These are phyloP conservation scores for Drosophila neutralis DNA, from an alignment of 2,888 invertebrate genomes.

Conservation along the genomic window DNA sequence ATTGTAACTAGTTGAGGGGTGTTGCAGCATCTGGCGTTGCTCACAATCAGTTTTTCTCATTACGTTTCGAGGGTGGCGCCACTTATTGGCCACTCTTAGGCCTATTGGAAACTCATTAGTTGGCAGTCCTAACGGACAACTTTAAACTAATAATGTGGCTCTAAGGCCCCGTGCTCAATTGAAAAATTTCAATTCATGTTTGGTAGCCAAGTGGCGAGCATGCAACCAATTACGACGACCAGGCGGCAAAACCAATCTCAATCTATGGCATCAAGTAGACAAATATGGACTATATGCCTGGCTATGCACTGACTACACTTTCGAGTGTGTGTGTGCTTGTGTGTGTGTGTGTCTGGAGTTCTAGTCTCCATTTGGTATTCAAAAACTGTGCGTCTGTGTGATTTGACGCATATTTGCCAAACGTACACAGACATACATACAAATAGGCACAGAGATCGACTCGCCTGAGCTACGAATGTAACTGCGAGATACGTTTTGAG, in stretches of 20 bases:
- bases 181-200: slow-evolving; percentile 71
- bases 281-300: slow-evolving; percentile 63
- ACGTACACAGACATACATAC: slow-evolving; percentile 44
- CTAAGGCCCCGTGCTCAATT: slow-evolving; percentile 44
- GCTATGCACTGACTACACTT: slow-evolving; percentile 39
- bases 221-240: slow-evolving; percentile 63
- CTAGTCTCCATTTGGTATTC: slow-evolving; percentile 75
- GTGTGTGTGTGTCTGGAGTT: slow-evolving; percentile 19
- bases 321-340: slow-evolving; percentile 14
- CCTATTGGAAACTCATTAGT: slow-evolving; percentile 76
- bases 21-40: slow-evolving; percentile 22
- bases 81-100: slow-evolving; percentile 56
- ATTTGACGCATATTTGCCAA: slow-evolving; percentile 79
- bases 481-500: slow-evolving; percentile 53
- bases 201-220: slow-evolving; percentile 49
- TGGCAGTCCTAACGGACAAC: slow-evolving; percentile 32
- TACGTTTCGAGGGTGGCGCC: slow-evolving; percentile 29
- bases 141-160: slow-evolving; percentile 73
- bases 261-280: slow-evolving; percentile 75
- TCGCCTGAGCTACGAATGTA: slow-evolving; percentile 52
- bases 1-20: slow-evolving; percentile 2
- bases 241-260: slow-evolving; percentile 71
- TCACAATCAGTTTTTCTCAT: slow-evolving; percentile 43
- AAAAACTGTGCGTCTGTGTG: slow-evolving; percentile 79
- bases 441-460: slow-evolving; percentile 22